A percentile compares a stretch with the other conserved stretches of the same genome.
Evolutionary conservation across 2,888 invertebrate genomes (phyloP).

Genomic region (Atherix ibis): DNA sequence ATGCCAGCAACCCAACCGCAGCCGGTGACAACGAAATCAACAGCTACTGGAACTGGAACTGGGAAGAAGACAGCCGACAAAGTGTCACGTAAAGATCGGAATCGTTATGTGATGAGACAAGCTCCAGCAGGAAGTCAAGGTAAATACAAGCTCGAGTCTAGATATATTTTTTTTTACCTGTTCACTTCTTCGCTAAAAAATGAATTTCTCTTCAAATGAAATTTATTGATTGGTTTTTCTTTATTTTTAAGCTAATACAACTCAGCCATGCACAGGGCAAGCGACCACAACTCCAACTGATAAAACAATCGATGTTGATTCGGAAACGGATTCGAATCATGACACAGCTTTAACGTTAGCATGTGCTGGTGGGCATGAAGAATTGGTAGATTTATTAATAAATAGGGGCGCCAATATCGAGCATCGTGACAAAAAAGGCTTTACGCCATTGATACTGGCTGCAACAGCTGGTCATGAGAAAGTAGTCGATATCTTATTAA

Average conservation of each 20-base stretch:
- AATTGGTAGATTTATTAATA: constrained; percentile 82
- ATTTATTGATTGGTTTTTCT: neutral
- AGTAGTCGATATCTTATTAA: constrained; percentile 78
- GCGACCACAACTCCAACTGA: constrained; percentile 38
- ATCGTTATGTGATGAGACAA: constrained; percentile 27
- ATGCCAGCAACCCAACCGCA: constrained; percentile 9
- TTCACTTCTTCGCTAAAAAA: too few relatives aligned
- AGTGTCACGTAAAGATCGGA: constrained; percentile 32
- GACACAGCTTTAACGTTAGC: constrained; percentile 96
- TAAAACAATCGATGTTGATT: constrained; percentile 83
- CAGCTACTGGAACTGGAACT: constrained; percentile 18
- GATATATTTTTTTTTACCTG: too few relatives aligned
- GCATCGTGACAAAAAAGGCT: constrained; percentile 97
- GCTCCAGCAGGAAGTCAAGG: constrained; percentile 32
- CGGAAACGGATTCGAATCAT: constrained; percentile 96
- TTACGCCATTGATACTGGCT: constrained; percentile 91
- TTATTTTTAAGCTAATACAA: constrained; percentile 12
- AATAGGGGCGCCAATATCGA: constrained; percentile 91
- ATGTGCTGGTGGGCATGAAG: constrained; percentile 93
- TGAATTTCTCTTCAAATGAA: too few relatives aligned
- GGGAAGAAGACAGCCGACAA: constrained; percentile 31
- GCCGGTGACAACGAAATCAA: constrained; percentile 8
- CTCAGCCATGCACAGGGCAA: constrained; percentile 23
- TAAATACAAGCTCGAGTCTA: constrained; percentile 14
- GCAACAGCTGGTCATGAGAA: constrained; percentile 91